These are phyloP conservation scores for Choreutis nemorana DNA, from an alignment of 2,888 invertebrate species.

Conservation along the genomic window DNA sequence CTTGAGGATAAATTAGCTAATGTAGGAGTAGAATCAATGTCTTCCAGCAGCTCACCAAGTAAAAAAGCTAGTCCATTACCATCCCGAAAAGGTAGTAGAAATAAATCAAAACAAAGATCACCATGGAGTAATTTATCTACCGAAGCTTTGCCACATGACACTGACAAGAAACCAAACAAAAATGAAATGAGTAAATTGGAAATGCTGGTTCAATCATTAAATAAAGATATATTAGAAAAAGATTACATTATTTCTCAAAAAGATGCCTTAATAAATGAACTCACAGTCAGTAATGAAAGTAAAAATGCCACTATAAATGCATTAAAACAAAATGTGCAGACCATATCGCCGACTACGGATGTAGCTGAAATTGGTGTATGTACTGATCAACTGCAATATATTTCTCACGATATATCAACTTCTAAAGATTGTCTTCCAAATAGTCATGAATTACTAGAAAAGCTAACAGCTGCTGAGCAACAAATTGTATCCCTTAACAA, in stretches of 20 bases:
- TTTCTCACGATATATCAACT: too few species aligned
- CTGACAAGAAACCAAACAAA: conserved; percentile 41
- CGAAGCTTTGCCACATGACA: conserved; percentile 40
- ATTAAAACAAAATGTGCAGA: conserved; percentile 14
- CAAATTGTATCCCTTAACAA: conserved; percentile 67
- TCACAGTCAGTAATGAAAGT: conserved; percentile 21
- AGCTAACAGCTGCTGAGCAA: conserved; percentile 44
- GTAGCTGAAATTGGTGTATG: conserved; percentile 27
- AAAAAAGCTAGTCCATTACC: conserved; percentile 50
- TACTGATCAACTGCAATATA: too few species aligned
- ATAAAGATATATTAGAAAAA: conserved; percentile 56
- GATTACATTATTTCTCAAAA: conserved; percentile 49
- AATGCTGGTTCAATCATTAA: conserved; percentile 46
- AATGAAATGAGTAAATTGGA: conserved; percentile 41
- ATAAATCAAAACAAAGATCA: conserved; percentile 45
- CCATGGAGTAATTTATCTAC: conserved; percentile 52
- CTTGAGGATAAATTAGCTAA: conserved; percentile 57
- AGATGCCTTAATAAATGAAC: conserved; percentile 44
- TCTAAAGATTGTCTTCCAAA: background rate
- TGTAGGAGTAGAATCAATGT: conserved; percentile 31
- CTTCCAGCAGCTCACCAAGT: conserved; percentile 24
- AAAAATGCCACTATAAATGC: conserved; percentile 19
- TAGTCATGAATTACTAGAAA: conserved; percentile 35
- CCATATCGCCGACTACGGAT: too few species aligned
- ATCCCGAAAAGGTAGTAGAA: conserved; percentile 44